Base-by-base conservation (phyloP, 1,140 invertebrate genomes). In the Globodera rostochiensis region DNA sequence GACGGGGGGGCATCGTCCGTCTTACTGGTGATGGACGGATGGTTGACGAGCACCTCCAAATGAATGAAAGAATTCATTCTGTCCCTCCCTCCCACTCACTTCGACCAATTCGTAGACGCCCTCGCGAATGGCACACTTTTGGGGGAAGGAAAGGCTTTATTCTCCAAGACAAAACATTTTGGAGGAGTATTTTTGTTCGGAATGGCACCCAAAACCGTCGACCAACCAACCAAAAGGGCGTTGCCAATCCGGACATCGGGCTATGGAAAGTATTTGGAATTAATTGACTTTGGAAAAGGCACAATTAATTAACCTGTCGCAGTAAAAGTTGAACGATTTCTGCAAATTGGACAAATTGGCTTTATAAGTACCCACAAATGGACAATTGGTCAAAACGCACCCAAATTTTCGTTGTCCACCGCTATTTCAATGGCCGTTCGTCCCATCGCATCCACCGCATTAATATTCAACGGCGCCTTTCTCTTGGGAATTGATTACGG, bases 361-460 rank as follows among this genome's bases (percentile, higher is more conserved):
- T 46, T 36, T 25, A 49, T 36, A 0, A 0, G 1, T 25, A 5
- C 2, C 46, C 69, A 36, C 4, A 9, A 21, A 25, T 70, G 3
- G 11, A 36, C 36, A 36, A 36, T 36, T 36, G 3, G 36, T 36
- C 36, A 19, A 74, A 21, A 1, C 71, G 80, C 77, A 4, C 90
- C 69, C 53, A 78, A 86, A 83, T 91, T 91, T 83, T 91, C 91
- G 84, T 91, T 91, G 83, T 91, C 91, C 9, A 91, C 91, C 60
- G 90, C 90, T 57, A 91, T 91, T 82, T 92, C 92, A 45, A 93
- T 91, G 71, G 92, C 92, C 11, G 92, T 92, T 21, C 92, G 87
- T 0, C 92, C 92, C 76, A 93, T 88, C 85, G 92, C 91, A 86
- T 92, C 91, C 1, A 92, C 91, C 82, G 91, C 92, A 89, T 93